These are phyloP conservation scores for Solenopsis fugax DNA, from an alignment of 1,140 invertebrate genomes.

Conservation along the genomic window DNA sequence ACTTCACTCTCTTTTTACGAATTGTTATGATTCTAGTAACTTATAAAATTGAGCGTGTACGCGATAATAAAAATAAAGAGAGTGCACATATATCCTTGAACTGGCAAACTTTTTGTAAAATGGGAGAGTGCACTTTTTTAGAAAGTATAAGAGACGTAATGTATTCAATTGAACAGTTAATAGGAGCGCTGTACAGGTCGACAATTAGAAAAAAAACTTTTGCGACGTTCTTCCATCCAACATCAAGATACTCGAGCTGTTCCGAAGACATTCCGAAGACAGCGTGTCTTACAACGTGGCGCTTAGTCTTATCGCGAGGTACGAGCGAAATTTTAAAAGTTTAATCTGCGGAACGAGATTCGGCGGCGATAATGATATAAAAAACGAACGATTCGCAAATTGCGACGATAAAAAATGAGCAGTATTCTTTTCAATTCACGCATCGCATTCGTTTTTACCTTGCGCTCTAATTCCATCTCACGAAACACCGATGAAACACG, in stretches of 20 bases:
- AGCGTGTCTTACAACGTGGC: slow-evolving; percentile 14
- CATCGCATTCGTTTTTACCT: slow-evolving; percentile 58
- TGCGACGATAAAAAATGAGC: slow-evolving; percentile 38
- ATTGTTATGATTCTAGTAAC: background rate
- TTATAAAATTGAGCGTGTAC: background rate
- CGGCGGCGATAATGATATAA: slow-evolving; percentile 8
- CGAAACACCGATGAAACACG: slow-evolving; percentile 18
- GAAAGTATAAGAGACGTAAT: slow-evolving; percentile 62
- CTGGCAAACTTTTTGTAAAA: slow-evolving; percentile 37
- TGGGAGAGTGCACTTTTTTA: slow-evolving; percentile 51
- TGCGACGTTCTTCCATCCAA: slow-evolving; percentile 17
- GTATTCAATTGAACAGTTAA: slow-evolving; percentile 52
- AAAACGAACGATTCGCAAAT: slow-evolving; percentile 30
- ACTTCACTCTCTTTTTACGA: background rate
- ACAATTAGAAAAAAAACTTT: slow-evolving; percentile 61
- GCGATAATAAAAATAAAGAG: slow-evolving; percentile 13
- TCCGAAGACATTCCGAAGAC: background rate
- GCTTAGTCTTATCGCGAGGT: slow-evolving; percentile 40
- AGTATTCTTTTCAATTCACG: slow-evolving; percentile 63
- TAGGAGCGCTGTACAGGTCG: slow-evolving; percentile 71
- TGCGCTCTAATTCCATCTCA: slow-evolving; percentile 71
- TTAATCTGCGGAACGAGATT: slow-evolving; percentile 42
- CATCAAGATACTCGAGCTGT: slow-evolving; percentile 26
- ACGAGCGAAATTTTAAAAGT: slow-evolving; percentile 35
- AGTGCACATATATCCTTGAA: slow-evolving; percentile 7